Conservation (phyloP, 1,140 invertebrate species). For the Pentalonia nigronervosa region DNA sequence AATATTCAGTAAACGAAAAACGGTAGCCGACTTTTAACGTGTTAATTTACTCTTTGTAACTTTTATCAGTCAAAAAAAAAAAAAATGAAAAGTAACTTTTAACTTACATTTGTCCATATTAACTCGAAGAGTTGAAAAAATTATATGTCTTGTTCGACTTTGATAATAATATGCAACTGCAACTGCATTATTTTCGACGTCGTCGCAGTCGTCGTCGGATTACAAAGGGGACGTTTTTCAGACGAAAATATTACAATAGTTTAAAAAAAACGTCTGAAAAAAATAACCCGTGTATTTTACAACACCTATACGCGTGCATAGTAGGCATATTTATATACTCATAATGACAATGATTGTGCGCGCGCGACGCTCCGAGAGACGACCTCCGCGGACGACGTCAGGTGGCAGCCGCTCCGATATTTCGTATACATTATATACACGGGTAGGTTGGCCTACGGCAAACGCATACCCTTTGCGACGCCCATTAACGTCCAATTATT, state of each 20-base stretch:
- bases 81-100: neutral
- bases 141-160: neutral
- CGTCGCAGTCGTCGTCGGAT: neutral
- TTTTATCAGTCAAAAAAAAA: neutral
- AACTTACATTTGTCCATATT: neutral
- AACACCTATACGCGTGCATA: neutral
- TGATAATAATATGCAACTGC: neutral
- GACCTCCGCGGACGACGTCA: neutral
- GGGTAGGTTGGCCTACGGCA: neutral
- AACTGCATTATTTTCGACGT: neutral
- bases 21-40: neutral
- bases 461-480: neutral
- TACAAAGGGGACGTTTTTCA: neutral
- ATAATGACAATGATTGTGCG: neutral
- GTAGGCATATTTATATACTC: neutral
- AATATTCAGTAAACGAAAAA: neutral
- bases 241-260: neutral
- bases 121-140: neutral
- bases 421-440: neutral
- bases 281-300: neutral
- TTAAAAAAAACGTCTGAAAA: neutral
- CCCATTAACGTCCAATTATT: conserved; percentile 3
- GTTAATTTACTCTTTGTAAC: neutral
- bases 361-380: neutral
- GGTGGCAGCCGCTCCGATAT: neutral